Evolutionary conservation across 2,113 vertebrate species (phyloP).

Genomic region (Sceloporus tristichus): DNA sequence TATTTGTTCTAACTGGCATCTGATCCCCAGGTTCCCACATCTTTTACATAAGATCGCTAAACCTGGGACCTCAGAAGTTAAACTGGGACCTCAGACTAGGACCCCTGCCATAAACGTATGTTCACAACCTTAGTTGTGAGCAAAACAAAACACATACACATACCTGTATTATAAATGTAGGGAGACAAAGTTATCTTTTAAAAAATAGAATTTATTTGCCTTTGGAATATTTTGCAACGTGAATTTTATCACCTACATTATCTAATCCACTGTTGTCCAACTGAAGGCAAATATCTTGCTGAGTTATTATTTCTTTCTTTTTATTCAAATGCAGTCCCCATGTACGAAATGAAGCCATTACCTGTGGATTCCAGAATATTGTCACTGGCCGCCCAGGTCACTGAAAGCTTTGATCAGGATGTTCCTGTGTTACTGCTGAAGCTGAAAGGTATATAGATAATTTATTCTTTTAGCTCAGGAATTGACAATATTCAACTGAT

Average conservation of each 20-base stretch:
- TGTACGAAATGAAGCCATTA: constrained; percentile 39
- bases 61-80: neutral
- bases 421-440: constrained; percentile 78
- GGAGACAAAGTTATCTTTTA: neutral
- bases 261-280: neutral
- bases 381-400: constrained; percentile 77
- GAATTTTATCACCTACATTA: neutral
- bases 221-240: neutral
- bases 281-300: neutral
- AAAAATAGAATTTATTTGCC: neutral
- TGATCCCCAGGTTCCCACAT: neutral
- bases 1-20: neutral
- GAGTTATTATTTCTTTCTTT: neutral
- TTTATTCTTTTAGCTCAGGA: neutral
- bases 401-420: constrained; percentile 77
- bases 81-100: neutral
- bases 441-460: constrained; percentile 78
- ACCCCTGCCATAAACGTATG: neutral
- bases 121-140: neutral
- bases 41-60: neutral
- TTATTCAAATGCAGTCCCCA: constrained; percentile 57
- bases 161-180: neutral
- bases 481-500: neutral
- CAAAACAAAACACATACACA: too few species aligned
- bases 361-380: constrained; percentile 72